Base-by-base conservation (phyloP, 1,140 invertebrate genomes). In the Achroia grisella region DNA sequence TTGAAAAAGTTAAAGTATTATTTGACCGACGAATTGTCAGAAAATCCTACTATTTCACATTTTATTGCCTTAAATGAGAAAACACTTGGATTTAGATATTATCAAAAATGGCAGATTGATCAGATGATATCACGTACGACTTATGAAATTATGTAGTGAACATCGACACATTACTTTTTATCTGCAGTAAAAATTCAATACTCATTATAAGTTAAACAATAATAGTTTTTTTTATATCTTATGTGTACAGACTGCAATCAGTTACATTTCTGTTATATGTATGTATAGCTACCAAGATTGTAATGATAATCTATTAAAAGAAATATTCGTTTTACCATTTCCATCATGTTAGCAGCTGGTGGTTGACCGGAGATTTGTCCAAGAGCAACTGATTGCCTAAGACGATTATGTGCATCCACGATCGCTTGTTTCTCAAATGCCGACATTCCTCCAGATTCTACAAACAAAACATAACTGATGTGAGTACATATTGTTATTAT, bases 321-420 rank as follows among this genome's bases (percentile, higher is more conserved):
- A n/a, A n/a, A n/a, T n/a, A n/a, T n/a, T n/a, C n/a, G n/a, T 23
- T 23, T 82, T 83, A 94, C 93, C 89, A 96, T 91, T 86, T 95
- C 92, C 80, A 90, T 90, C 90, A 93, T 93, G 82, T 95, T 94
- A 56, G 92, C 91, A 1, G 93, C 91, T 23, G 90, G 90, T 14
- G 92, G 90, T 61, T 95, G 94, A 32, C 91, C 91, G 43, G 88
- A 88, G 62, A 95, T 90, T 64, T 91, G 89, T 31, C 94, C 94
- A 37, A 92, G 86, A 46, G 94, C 93, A 45, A 96, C 92, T n/a
- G 89, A 84, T 69, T 93, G 91, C 69, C 94, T 84, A 27, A 94
- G 87, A 48, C 89, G 88, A 86, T 96, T 96, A 86, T 96, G 94
- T 55, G 91, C 88, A 61, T 93, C 90, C 40, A 95, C 87, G 54